Conservation (phyloP, 2,888 invertebrate species). For the Cremastobaeus sp. region DNA sequence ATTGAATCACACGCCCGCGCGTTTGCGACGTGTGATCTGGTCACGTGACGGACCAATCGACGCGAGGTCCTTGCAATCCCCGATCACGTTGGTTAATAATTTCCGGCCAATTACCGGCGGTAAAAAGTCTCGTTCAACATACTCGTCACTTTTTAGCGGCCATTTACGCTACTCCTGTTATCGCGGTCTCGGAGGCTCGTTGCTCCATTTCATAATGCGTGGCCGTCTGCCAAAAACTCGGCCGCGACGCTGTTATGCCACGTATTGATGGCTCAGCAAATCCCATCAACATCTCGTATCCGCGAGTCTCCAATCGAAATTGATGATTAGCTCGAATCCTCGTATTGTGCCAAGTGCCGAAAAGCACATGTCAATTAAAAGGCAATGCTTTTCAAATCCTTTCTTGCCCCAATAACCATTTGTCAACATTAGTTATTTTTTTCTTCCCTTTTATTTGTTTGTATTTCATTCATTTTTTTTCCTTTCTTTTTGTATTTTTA, state of each 20-base stretch:
- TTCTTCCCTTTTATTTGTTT: too few relatives aligned
- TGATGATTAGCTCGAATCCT: conserved; percentile 16
- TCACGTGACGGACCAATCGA: too few relatives aligned
- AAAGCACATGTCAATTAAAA: conserved; percentile 19
- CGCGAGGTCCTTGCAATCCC: conserved; percentile 19
- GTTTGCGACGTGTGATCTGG: too few relatives aligned
- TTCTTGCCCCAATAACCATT: too few relatives aligned
- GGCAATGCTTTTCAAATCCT: too few relatives aligned
- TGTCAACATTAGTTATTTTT: too few relatives aligned
- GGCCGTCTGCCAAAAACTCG: conserved; percentile 52
- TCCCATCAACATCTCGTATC: conserved; percentile 22
- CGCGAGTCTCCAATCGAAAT: conserved; percentile 18
- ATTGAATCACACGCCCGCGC: too few relatives aligned
- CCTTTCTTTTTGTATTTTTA: too few relatives aligned
- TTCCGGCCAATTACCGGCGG: conserved; percentile 17
- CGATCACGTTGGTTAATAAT: conserved; percentile 4
- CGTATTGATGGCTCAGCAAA: conserved; percentile 36
- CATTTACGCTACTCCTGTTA: conserved; percentile 43
- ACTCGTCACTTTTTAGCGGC: conserved; percentile 20
- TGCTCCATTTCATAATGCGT: conserved; percentile 47
- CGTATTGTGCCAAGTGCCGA: conserved; percentile 16
- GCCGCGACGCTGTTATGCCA: conserved; percentile 30
- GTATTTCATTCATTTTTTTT: too few relatives aligned
- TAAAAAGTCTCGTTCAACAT: conserved; percentile 18
- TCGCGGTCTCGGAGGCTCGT: too few relatives aligned